Percentiles rank a stretch among this genome's conserved stretches.
Evolutionary conservation across 2,888 invertebrate species (phyloP).

Genomic region (Monochamus alternatus): DNA sequence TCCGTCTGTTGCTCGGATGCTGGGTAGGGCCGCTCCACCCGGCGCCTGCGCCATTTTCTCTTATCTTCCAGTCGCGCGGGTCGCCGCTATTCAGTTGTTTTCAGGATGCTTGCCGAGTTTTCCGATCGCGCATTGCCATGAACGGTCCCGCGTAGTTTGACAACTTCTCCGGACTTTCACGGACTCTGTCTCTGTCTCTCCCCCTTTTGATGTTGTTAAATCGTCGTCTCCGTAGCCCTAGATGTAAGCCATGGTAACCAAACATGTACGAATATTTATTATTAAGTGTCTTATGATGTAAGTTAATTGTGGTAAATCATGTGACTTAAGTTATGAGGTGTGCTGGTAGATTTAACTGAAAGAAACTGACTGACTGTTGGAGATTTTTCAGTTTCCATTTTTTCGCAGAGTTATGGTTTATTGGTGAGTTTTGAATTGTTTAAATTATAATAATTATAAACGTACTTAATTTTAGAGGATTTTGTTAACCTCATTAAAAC

Average conservation of each 20-base stretch:
- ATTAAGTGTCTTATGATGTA: constrained; percentile 26
- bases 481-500: too few species aligned
- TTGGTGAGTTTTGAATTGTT: constrained; percentile 17
- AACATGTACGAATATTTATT: constrained; percentile 17
- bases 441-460: background rate
- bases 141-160: constrained; percentile 29
- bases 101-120: constrained; percentile 41
- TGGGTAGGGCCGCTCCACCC: constrained; percentile 31
- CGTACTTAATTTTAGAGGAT: too few species aligned
- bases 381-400: constrained; percentile 1
- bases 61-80: constrained; percentile 41
- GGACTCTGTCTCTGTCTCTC: background rate
- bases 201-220: constrained; percentile 20
- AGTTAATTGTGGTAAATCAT: constrained; percentile 23
- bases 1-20: constrained; percentile 39
- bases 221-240: background rate
- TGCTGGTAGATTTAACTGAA: constrained; percentile 12
- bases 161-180: constrained; percentile 23
- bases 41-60: constrained; percentile 33
- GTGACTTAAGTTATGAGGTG: constrained; percentile 28
- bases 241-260: constrained; percentile 22
- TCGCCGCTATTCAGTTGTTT: constrained; percentile 38
- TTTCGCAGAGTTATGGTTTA: background rate
- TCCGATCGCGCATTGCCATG: constrained; percentile 36
- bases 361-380: constrained; percentile 8